Evolutionary conservation across 2,113 vertebrate species (phyloP), one percentile per base, ranked within the genome.

Genomic region (Egretta garzetta): DNA sequence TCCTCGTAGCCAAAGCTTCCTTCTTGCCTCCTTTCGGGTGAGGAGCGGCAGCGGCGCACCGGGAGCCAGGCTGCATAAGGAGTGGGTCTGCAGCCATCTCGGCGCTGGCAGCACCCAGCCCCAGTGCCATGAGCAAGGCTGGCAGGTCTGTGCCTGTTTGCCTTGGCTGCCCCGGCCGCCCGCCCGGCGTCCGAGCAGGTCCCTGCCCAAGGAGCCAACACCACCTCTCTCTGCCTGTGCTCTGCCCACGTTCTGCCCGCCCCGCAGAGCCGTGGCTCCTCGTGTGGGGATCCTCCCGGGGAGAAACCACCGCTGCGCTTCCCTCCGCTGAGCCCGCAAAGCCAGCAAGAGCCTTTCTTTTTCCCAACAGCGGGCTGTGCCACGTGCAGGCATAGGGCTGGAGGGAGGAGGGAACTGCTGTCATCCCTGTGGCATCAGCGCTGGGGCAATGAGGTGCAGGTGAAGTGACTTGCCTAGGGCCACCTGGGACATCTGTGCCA

Each of bases 311-410:
- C 1, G 32, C 80, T 49, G 37, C 4, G 1, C 15, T 52, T 82
- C 59, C 49, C 63, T 58, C 47, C 0, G 0, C 84, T 66, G 67
- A 63, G 27, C 26, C 59, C 0, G 0, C 3, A 0, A 66, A 86
- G 50, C 39, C 84, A 64, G 49, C 24, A 59, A 68, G 13, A 68
- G 11, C 20, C 22, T 88, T 66, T 80, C 14, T 53, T 70, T 73
- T 73, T 62, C 62, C 56, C 62, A 84, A 12, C 33, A n/a, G 24
- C 3, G 22, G 14, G 13, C 22, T 93, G 80, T 88, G 56, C 39
- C 3, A 3, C 6, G 0, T 17, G 26, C 0, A 1, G n/a, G 19
- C 32, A 24, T 1, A 59, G 49, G 58, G 71, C 32, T 92, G 47
- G 27, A 86, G 39, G 24, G 20, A 45, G 0, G 0, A 12, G 8